phyloP scores from a whole-genome alignment of 2,888 invertebrate genomes.

The Arctia plantaginis region DNA sequence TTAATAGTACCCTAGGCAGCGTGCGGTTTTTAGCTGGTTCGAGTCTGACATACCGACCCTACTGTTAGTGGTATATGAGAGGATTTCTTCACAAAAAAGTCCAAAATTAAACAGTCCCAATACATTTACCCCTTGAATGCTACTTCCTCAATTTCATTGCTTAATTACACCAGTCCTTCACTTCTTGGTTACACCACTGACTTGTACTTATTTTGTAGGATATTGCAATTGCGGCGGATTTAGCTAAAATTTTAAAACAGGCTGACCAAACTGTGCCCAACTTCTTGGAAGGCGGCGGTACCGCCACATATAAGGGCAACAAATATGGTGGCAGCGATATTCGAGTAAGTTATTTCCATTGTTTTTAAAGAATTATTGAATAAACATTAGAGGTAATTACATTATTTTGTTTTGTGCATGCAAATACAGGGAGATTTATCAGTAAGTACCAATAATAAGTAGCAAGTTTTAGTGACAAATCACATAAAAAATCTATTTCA shows the following conservation, averaged over 20 bases:
- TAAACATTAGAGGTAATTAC: not conserved
- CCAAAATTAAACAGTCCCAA: not conserved
- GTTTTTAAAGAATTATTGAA: not conserved
- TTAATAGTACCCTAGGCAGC: too few relatives aligned
- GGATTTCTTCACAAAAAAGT: too few relatives aligned
- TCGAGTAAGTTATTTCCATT: slow-evolving; percentile 79
- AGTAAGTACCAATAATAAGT: slow-evolving; percentile 9
- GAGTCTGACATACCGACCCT: too few relatives aligned
- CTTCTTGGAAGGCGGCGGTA: slow-evolving; percentile 87
- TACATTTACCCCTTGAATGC: not conserved
- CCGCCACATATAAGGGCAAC: slow-evolving; percentile 80
- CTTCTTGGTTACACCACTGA: not conserved
- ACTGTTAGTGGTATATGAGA: too few relatives aligned
- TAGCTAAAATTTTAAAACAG: slow-evolving; percentile 91
- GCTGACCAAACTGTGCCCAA: slow-evolving; percentile 93
- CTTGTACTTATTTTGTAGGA: slow-evolving; percentile 75
- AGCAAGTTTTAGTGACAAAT: not conserved
- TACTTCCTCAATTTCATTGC: not conserved
- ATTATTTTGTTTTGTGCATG: slow-evolving; percentile 8
- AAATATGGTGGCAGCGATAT: slow-evolving; percentile 91
- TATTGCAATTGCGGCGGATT: slow-evolving; percentile 85
- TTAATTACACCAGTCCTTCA: not conserved
- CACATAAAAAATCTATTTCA: too few relatives aligned
- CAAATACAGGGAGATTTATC: slow-evolving; percentile 8
- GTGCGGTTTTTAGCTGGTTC: too few relatives aligned